Conservation (phyloP, 2,113 vertebrate species). For the Semnopithecus entellus region DNA sequence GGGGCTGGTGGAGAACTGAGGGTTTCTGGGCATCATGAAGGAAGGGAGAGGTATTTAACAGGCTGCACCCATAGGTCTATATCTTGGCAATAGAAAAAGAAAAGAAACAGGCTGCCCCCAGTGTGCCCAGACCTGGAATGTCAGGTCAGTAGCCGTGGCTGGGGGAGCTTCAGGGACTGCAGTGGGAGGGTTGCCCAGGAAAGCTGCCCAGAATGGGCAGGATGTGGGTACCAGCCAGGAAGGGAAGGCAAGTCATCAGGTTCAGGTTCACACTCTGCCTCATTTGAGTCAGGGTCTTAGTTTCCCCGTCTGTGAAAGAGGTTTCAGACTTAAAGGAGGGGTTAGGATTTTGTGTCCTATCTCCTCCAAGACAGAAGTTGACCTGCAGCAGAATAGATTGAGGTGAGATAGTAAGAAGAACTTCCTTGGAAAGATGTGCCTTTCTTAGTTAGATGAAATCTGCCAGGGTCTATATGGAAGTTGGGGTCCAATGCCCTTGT, state of each 20-base stretch:
- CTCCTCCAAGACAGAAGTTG: neutral
- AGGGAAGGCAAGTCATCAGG: neutral
- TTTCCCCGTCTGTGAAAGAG: neutral
- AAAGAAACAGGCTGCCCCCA: neutral
- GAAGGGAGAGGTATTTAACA: neutral
- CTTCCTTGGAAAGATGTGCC: neutral
- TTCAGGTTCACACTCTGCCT: neutral
- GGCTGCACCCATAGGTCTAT: neutral
- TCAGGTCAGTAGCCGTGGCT: neutral
- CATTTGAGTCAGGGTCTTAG: neutral
- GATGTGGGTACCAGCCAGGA: neutral
- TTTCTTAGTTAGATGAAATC: neutral
- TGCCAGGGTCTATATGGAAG: neutral
- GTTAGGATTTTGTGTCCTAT: neutral
- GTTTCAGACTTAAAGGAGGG: neutral
- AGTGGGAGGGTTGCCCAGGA: neutral
- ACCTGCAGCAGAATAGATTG: neutral
- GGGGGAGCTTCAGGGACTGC: neutral
- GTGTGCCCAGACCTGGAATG: neutral
- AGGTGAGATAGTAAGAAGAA: neutral
- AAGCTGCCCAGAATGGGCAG: neutral
- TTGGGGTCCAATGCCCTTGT: neutral
- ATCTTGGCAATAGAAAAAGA: too few species aligned
- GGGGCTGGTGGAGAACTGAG: accelerated
- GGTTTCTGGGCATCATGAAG: neutral